Evolutionary conservation across 1,140 invertebrate species (phyloP).

Genomic region (Bursaphelenchus mucronatus): DNA sequence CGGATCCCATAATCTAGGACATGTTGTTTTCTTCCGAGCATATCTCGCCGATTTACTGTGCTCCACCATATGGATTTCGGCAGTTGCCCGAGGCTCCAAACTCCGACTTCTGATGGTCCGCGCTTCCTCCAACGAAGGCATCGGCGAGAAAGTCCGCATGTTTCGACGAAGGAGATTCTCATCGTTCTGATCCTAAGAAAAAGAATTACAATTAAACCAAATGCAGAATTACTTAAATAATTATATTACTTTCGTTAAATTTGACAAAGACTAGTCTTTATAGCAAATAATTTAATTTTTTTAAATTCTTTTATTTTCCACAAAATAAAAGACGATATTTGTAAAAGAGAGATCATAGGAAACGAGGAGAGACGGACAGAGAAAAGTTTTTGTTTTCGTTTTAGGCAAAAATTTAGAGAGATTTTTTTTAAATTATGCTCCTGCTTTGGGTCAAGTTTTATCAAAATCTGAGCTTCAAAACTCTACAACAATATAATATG

Average conservation of each 20-base stretch:
- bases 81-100: slow-evolving; percentile 14
- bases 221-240: too few species aligned
- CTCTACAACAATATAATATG: too few species aligned
- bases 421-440: too few species aligned
- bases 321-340: not conserved
- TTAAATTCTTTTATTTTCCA: not conserved
- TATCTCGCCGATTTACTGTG: slow-evolving; percentile 44
- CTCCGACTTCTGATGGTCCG: slow-evolving; percentile 8
- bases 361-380: too few species aligned
- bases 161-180: slow-evolving; percentile 16
- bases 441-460: too few species aligned
- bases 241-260: too few species aligned
- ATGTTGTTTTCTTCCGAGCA: slow-evolving; percentile 24
- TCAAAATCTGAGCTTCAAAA: too few species aligned
- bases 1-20: slow-evolving; percentile 35
- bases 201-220: too few species aligned
- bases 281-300: too few species aligned
- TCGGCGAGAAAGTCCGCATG: not conserved
- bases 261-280: too few species aligned
- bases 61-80: slow-evolving; percentile 21
- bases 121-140: not conserved
- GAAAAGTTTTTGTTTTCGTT: too few species aligned
- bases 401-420: too few species aligned
- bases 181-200: not conserved
- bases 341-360: not conserved